Percentiles rank a stretch among this genome's conserved stretches.
Evolutionary conservation across 2,797 vertebrate species (phyloP).

Genomic region (Siniperca scherzeri): DNA sequence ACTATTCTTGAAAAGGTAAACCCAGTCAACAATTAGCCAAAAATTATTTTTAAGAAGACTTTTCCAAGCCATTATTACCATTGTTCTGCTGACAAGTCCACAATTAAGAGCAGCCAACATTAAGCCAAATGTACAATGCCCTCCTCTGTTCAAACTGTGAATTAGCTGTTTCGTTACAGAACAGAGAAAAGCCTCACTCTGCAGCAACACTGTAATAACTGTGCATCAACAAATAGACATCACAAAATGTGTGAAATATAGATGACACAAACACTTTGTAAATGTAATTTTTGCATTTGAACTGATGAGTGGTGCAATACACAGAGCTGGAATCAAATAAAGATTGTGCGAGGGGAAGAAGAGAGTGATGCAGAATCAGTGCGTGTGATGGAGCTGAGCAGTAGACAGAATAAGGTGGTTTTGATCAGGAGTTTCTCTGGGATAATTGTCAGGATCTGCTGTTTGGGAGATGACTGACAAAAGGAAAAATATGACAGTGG

Average conservation of each 20-base stretch:
- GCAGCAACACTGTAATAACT: constrained; percentile 58
- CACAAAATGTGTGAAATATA: constrained; percentile 65
- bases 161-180: constrained; percentile 65
- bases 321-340: constrained; percentile 68
- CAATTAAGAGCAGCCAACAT: constrained; percentile 34
- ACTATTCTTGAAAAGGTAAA: constrained; percentile 21
- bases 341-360: constrained; percentile 39
- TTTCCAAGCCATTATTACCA: constrained; percentile 4
- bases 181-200: constrained; percentile 27
- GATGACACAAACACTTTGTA: constrained; percentile 73
- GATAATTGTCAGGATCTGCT: constrained; percentile 85
- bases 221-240: constrained; percentile 66
- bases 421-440: constrained; percentile 82
- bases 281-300: constrained; percentile 76
- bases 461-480: constrained; percentile 84
- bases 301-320: constrained; percentile 71
- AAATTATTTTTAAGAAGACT: constrained; percentile 12
- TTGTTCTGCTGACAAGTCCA: constrained; percentile 17
- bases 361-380: constrained; percentile 56
- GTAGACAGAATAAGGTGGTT: constrained; percentile 79
- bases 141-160: constrained; percentile 65
- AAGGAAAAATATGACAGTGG: constrained; percentile 81
- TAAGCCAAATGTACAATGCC: constrained; percentile 60
- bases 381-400: constrained; percentile 66
- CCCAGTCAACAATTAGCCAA: background rate